Evolutionary conservation across 2,113 vertebrate species (phyloP), one percentile per base, ranked within the genome.

Genomic region (Excalfactoria chinensis): DNA sequence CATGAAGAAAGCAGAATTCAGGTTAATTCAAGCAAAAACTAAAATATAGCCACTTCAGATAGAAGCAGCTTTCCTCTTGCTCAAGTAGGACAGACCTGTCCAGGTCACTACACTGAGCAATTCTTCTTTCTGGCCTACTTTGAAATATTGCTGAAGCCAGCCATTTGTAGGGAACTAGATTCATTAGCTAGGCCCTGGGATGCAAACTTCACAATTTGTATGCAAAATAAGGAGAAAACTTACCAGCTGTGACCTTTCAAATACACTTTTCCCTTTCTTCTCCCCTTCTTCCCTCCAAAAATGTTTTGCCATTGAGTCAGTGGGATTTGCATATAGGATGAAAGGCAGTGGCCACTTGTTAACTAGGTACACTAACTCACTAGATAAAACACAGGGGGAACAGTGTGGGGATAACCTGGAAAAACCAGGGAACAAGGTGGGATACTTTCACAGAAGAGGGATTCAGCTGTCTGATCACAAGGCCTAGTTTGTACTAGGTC

Each of bases 81-180:
- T 83, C 48, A 92, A 86, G 37, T 19, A 80, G 59, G 35, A 58
- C 34, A 77, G 67, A 75, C 30, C n/a, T 60, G 59, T 43, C 20
- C 58, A 60, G 67, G 48, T 85, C 53, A 56, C 17, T 68, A 64
- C 40, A 34, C 37, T 1, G 7, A 67, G 25, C 0, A 0, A 40
- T 69, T 64, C 70, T 75, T 89, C 69, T 94, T 95, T 70, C 28
- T 71, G 74, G 17, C 15, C 68, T 85, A 12, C 59, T 83, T 93
- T 44, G 84, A 43, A 72, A 76, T 37, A 44, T 17, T 53, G 75
- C 41, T 80, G 40, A 76, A 87, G 69, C 6, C 44, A 88, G 59
- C 16, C 1, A 66, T 66, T 91, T 82, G 26, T 8, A 87, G 17
- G 43, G 53, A 34, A 35, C 34, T 21, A 60, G n/a, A 64, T 56